These are phyloP conservation scores for Hyperoplus lanceolatus DNA, from an alignment of 2,797 vertebrate species.

Conservation along the genomic window DNA sequence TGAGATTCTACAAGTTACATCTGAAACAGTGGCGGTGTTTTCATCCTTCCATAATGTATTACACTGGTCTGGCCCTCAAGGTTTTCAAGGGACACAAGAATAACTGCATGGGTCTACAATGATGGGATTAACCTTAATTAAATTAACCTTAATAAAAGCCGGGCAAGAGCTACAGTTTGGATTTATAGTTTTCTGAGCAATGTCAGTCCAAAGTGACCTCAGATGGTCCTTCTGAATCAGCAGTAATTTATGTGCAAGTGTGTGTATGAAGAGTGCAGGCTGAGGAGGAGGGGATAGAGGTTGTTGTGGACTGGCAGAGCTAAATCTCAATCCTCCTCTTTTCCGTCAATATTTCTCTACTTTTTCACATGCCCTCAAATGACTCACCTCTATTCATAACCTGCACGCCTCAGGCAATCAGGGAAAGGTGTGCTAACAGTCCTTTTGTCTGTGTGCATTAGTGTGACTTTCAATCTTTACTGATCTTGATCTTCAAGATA, in stretches of 20 bases:
- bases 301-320: slow-evolving; percentile 52
- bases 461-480: slow-evolving; percentile 32
- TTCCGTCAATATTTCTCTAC: slow-evolving; percentile 78
- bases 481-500: slow-evolving; percentile 52
- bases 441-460: neutral
- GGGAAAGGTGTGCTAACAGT: slow-evolving; percentile 27
- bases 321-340: slow-evolving; percentile 77
- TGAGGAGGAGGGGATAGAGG: slow-evolving; percentile 36
- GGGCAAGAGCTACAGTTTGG: slow-evolving; percentile 7
- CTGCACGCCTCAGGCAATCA: slow-evolving; percentile 54
- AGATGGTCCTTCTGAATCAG: slow-evolving; percentile 53
- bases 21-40: slow-evolving; percentile 23
- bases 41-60: slow-evolving; percentile 29
- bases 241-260: slow-evolving; percentile 35
- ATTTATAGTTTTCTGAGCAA: slow-evolving; percentile 42
- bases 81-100: slow-evolving; percentile 33
- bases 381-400: slow-evolving; percentile 68
- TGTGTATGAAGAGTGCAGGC: slow-evolving; percentile 15
- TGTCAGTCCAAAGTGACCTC: slow-evolving; percentile 59
- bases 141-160: slow-evolving; percentile 12
- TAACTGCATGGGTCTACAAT: slow-evolving; percentile 5
- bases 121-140: slow-evolving; percentile 29
- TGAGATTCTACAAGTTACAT: slow-evolving; percentile 56
- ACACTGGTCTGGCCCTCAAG: slow-evolving; percentile 4
- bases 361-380: slow-evolving; percentile 77